Evolutionary conservation across 2,797 vertebrate species (phyloP).

Genomic region (Callimico goeldii): DNA sequence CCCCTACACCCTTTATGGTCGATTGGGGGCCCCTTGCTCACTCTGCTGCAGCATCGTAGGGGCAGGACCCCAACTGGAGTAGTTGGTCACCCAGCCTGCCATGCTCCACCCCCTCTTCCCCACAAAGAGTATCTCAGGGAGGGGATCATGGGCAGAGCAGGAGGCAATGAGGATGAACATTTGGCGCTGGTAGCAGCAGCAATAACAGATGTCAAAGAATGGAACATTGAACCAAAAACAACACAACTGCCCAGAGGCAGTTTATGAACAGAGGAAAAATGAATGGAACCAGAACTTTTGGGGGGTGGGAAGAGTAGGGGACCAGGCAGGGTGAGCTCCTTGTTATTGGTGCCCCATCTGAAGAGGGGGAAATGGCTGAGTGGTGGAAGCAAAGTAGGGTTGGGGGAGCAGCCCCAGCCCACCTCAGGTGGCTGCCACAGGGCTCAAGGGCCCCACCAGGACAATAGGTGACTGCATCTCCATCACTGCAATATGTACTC

Average conservation of each 20-base stretch:
- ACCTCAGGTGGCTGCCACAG: neutral
- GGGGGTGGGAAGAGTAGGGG: slow-evolving; percentile 52
- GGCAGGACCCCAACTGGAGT: slow-evolving; percentile 52
- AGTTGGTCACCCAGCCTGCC: slow-evolving; percentile 47
- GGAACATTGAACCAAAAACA: slow-evolving; percentile 79
- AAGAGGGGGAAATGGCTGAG: neutral
- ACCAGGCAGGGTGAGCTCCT: slow-evolving; percentile 36
- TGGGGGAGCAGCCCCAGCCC: neutral
- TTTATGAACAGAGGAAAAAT: slow-evolving; percentile 8
- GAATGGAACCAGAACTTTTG: slow-evolving; percentile 77
- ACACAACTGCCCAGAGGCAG: neutral
- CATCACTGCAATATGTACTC: too few species aligned
- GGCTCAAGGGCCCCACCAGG: neutral
- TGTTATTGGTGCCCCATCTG: neutral
- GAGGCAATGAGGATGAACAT: slow-evolving; percentile 48
- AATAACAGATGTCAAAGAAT: slow-evolving; percentile 80
- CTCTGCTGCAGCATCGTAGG: slow-evolving; percentile 65
- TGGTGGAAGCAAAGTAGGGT: neutral
- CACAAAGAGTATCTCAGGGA: neutral
- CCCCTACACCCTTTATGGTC: neutral
- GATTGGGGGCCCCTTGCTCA: neutral
- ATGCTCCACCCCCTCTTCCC: slow-evolving; percentile 16
- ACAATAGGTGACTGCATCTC: too few species aligned
- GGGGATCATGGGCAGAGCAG: neutral
- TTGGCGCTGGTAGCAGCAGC: slow-evolving; percentile 74